These are phyloP conservation scores for Ricordea florida DNA, from an alignment of 92 coral and sea anemone genomes.

Conservation along the genomic window DNA sequence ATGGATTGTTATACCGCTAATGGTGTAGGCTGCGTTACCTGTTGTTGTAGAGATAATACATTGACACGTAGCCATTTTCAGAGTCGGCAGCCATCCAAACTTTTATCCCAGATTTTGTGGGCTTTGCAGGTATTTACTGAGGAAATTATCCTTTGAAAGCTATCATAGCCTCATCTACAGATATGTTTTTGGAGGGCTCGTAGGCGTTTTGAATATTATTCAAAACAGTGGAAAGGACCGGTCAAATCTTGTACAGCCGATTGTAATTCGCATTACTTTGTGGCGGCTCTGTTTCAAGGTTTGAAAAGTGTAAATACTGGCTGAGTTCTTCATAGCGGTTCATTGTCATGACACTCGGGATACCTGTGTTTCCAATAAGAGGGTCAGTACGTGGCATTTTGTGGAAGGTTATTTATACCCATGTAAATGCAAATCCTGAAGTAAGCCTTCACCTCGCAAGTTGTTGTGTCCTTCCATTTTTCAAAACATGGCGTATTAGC, in stretches of 20 bases:
- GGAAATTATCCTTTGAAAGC: no score
- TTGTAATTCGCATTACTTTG: slow-evolving; percentile 16
- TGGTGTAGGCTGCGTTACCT: no score
- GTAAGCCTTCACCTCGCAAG: slow-evolving; percentile 13
- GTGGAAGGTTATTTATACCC: slow-evolving; percentile 51
- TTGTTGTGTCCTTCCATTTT: slow-evolving; percentile 14
- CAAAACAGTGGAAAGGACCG: not conserved
- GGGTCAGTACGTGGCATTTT: slow-evolving; percentile 44
- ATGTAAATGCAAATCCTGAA: slow-evolving; percentile 24
- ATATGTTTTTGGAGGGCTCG: no score
- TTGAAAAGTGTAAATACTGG: slow-evolving; percentile 30
- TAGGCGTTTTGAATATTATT: no score
- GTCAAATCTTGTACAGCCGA: slow-evolving; percentile 14
- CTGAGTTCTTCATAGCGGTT: slow-evolving; percentile 31
- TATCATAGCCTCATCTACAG: no score
- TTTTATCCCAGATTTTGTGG: no score
- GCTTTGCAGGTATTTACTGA: no score
- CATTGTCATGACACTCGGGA: slow-evolving; percentile 31
- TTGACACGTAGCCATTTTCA: no score
- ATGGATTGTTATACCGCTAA: no score
- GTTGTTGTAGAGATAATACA: no score
- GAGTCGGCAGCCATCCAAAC: no score
- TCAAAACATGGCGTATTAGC: not conserved
- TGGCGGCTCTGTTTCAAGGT: slow-evolving; percentile 9
- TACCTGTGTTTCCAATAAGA: slow-evolving; percentile 22